Percentiles rank a stretch among this genome's conserved stretches.
phyloP scores from a whole-genome alignment of 2,797 vertebrate genomes.

The Lepilemur ruficaudatus region DNA sequence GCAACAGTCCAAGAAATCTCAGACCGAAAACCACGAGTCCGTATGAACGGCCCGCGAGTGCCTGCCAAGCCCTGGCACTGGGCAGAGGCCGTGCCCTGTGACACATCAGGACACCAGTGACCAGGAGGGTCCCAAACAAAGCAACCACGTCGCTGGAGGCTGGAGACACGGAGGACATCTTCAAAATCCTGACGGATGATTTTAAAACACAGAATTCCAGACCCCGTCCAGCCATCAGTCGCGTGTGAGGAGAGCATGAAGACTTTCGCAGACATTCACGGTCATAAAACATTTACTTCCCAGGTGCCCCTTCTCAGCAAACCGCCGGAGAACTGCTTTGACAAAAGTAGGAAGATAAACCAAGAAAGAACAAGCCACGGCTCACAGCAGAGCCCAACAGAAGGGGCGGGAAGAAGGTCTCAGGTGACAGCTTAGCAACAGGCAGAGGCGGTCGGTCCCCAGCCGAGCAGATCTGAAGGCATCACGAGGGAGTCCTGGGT shows the following conservation, averaged over 20 bases:
- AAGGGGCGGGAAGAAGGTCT: accelerated
- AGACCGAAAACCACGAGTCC: accelerated
- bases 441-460: too few relatives aligned
- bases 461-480: neutral
- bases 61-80: neutral
- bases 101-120: neutral
- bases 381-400: too few relatives aligned
- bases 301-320: neutral
- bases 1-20: neutral
- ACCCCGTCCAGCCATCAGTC: neutral
- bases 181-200: neutral
- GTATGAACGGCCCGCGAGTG: neutral
- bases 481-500: neutral
- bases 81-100: neutral
- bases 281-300: neutral
- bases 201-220: neutral
- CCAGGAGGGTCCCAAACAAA: neutral
- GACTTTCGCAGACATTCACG: neutral
- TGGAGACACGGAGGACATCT: neutral
- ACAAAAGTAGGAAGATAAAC: neutral
- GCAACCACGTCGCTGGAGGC: neutral
- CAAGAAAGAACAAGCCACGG: neutral
- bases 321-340: neutral
- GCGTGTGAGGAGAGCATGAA: neutral
- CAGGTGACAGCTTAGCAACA: accelerated